Percentiles rank a stretch among this genome's conserved stretches.
Conservation (phyloP, 2,797 vertebrate genomes). For the Malacoctenus gilli region DNA sequence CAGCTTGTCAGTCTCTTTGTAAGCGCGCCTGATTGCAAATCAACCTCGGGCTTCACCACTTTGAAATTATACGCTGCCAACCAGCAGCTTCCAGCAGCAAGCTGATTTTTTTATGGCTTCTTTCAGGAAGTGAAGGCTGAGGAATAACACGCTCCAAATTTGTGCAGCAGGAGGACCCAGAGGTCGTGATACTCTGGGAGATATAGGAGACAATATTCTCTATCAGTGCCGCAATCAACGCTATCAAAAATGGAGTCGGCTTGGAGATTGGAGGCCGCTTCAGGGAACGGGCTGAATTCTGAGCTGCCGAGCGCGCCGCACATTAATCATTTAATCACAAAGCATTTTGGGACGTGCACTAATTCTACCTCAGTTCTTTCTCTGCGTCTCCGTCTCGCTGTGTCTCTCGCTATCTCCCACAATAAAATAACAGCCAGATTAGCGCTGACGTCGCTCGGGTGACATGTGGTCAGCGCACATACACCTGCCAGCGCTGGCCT, state of each 20-base stretch:
- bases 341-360: background rate
- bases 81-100: background rate
- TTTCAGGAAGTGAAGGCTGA: background rate
- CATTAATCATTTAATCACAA: constrained; percentile 20
- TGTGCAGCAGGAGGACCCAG: background rate
- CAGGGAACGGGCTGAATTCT: background rate
- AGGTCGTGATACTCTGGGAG: constrained; percentile 3
- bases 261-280: constrained; percentile 5
- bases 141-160: background rate
- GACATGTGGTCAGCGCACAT: constrained; percentile 34
- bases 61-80: constrained; percentile 1
- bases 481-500: constrained; percentile 46
- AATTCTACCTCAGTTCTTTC: constrained; percentile 3
- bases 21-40: constrained; percentile 9
- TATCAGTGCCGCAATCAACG: constrained; percentile 12
- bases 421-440: background rate
- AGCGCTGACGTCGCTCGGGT: constrained; percentile 1
- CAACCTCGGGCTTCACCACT: constrained; percentile 9
- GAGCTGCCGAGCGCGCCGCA: background rate
- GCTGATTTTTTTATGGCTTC: background rate
- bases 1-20: constrained; percentile 11
- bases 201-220: background rate
- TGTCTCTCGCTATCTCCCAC: background rate
- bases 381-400: background rate
- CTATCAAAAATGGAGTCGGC: background rate